Conservation (phyloP, 2,113 vertebrate genomes). For the Anas platyrhynchos region DNA sequence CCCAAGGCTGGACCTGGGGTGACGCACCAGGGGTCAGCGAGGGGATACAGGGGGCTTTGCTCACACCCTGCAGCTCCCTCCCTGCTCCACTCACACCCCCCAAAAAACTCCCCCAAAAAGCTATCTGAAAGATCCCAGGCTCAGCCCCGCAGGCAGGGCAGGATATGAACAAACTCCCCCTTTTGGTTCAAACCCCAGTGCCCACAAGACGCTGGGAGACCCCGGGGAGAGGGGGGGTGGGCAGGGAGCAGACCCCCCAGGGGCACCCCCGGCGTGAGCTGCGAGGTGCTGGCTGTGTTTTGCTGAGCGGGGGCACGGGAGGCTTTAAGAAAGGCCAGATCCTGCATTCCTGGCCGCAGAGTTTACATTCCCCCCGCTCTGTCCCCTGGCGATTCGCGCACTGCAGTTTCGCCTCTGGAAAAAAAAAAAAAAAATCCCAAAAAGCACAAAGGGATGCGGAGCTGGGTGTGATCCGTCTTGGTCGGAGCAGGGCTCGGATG, state of each 20-base stretch:
- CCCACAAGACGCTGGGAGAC: background rate
- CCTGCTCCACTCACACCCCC: background rate
- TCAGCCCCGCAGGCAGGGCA: background rate
- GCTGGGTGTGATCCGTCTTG: background rate
- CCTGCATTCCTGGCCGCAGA: slow-evolving; percentile 64
- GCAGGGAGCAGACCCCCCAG: too few relatives aligned
- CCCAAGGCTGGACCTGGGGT: background rate
- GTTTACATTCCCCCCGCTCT: slow-evolving; percentile 28
- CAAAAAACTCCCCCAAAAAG: fast-evolving
- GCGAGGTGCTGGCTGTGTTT: background rate
- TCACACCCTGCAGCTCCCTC: background rate
- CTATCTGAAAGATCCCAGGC: background rate
- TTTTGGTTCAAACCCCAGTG: background rate
- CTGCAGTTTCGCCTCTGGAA: background rate
- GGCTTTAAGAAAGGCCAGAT: background rate
- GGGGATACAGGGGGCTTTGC: fast-evolving
- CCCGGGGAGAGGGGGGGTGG: too few relatives aligned
- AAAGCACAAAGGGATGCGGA: background rate
- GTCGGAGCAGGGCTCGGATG: background rate
- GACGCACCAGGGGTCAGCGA: background rate
- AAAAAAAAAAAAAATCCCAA: background rate
- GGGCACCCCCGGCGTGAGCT: background rate
- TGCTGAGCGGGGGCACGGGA: background rate
- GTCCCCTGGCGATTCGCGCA: background rate
- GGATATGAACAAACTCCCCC: background rate